These are phyloP conservation scores for Papilio glaucus DNA, from an alignment of 1,140 invertebrate species.

Conservation along the genomic window DNA sequence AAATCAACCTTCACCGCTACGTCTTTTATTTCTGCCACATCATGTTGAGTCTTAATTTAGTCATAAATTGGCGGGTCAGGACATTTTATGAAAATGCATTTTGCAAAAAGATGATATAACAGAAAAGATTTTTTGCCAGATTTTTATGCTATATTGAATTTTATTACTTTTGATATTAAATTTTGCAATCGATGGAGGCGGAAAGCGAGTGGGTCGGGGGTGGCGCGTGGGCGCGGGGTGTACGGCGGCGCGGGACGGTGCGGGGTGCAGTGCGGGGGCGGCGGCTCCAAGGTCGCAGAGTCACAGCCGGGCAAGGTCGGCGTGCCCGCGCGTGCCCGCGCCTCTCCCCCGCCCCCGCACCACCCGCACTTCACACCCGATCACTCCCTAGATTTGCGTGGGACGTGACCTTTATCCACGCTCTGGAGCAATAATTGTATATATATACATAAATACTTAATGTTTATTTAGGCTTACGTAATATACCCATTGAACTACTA, in stretches of 20 bases:
- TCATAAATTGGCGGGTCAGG: neutral
- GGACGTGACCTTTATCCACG: slow-evolving; percentile 81
- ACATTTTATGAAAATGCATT: neutral
- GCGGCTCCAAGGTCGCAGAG: slow-evolving; percentile 79
- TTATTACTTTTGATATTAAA: slow-evolving; percentile 64
- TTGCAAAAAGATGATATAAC: neutral
- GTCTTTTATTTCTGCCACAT: slow-evolving; percentile 10
- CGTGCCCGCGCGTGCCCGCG: slow-evolving; percentile 76
- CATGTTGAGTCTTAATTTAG: neutral
- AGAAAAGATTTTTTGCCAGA: neutral
- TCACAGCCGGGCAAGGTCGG: slow-evolving; percentile 81
- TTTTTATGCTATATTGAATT: slow-evolving; percentile 32
- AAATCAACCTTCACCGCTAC: neutral
- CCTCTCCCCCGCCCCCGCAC: slow-evolving; percentile 50
- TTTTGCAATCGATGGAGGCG: slow-evolving; percentile 73
- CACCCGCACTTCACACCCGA: slow-evolving; percentile 58
- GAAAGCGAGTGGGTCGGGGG: slow-evolving; percentile 48
- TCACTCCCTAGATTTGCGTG: slow-evolving; percentile 77
- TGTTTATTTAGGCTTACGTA: slow-evolving; percentile 61
- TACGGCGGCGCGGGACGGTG: slow-evolving; percentile 50
- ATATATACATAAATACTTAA: slow-evolving; percentile 74
- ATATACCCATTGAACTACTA: slow-evolving; percentile 13
- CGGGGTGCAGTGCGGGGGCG: slow-evolving; percentile 46
- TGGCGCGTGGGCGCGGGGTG: slow-evolving; percentile 44
- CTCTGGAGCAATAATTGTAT: slow-evolving; percentile 79